Evolutionary conservation across 2,888 invertebrate species (phyloP).

Genomic region (Lochmaea crataegi): DNA sequence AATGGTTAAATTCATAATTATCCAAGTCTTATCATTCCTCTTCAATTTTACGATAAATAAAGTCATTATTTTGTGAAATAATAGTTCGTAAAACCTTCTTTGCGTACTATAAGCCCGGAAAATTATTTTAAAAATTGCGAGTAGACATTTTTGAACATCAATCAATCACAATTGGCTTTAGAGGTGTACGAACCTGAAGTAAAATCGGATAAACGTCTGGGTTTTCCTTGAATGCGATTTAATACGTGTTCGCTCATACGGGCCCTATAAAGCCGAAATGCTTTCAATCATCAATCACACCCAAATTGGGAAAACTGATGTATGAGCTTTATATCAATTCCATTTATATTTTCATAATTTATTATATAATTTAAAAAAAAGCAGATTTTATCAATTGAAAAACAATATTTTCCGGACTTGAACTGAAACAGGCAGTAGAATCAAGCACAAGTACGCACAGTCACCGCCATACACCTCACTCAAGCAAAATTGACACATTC

Average conservation of each 20-base stretch:
- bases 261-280: slow-evolving; percentile 8
- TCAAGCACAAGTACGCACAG: too few species aligned
- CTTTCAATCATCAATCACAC: background rate
- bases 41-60: too few species aligned
- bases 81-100: background rate
- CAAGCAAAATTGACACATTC: too few species aligned
- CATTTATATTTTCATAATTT: background rate
- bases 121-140: background rate
- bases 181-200: slow-evolving; percentile 1
- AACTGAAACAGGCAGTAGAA: too few species aligned
- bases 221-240: background rate
- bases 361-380: background rate
- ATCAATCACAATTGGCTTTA: background rate
- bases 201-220: slow-evolving; percentile 2
- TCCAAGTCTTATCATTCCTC: too few species aligned
- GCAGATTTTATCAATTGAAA: too few species aligned
- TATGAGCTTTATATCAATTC: background rate
- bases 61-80: too few species aligned
- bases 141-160: background rate
- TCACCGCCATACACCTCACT: too few species aligned
- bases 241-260: background rate
- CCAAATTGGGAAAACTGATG: slow-evolving; percentile 1
- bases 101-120: background rate
- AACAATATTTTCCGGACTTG: too few species aligned
- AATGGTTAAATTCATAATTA: too few species aligned